These are phyloP conservation scores for Oncorhynchus keta DNA, from an alignment of 2,113 vertebrate genomes.

Conservation along the genomic window DNA sequence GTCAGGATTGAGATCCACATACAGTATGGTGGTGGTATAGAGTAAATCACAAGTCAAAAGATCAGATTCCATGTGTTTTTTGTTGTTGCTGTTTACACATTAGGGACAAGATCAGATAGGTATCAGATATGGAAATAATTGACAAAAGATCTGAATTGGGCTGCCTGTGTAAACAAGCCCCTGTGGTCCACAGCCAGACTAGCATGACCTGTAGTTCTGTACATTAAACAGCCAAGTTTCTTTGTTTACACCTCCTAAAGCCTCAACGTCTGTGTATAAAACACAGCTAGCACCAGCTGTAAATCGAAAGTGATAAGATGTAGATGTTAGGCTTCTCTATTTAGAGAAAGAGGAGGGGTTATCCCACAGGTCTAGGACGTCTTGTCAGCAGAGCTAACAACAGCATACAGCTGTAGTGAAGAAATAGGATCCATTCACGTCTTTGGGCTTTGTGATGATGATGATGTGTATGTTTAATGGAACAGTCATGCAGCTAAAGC, in stretches of 20 bases:
- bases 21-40: too few relatives aligned
- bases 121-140: too few relatives aligned
- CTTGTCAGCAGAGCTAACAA: neutral
- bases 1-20: too few relatives aligned
- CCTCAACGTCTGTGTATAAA: neutral
- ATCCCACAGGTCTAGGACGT: neutral
- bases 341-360: neutral
- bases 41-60: too few relatives aligned
- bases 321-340: neutral
- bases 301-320: neutral
- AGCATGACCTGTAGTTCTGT: too few relatives aligned
- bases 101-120: too few relatives aligned
- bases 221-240: neutral
- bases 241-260: neutral
- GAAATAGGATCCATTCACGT: neutral
- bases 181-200: too few relatives aligned
- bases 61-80: too few relatives aligned
- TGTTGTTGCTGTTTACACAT: too few relatives aligned
- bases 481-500: too few relatives aligned
- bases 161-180: too few relatives aligned
- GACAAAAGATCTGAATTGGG: too few relatives aligned
- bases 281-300: conserved; percentile 1
- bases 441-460: neutral
- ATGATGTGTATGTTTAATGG: neutral
- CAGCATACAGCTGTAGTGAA: neutral